A percentile compares a stretch with the other conserved stretches of the same genome.
Evolutionary conservation across 2,797 vertebrate genomes (phyloP).

Genomic region (Urosaurus nigricauda): DNA sequence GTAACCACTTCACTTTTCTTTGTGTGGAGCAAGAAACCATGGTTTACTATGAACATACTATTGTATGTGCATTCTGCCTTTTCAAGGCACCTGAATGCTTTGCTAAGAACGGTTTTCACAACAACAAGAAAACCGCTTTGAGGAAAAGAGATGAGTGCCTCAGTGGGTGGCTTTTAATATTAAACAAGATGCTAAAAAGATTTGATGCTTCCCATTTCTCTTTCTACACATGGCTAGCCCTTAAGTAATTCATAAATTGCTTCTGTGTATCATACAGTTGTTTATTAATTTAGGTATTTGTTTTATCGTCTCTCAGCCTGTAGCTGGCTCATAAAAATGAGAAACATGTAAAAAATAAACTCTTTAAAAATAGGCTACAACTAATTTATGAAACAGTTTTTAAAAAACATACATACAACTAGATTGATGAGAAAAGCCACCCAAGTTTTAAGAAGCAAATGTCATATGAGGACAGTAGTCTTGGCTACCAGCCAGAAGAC

Average conservation of each 20-base stretch:
- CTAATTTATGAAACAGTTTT: too few species aligned
- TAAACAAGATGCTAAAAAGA: not conserved
- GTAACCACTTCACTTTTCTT: not conserved
- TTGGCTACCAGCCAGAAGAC: too few species aligned
- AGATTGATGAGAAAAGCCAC: too few species aligned
- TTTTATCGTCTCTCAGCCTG: too few species aligned
- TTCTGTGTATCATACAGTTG: not conserved
- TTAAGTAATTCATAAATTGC: not conserved
- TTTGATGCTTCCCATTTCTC: not conserved
- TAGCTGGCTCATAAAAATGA: too few species aligned
- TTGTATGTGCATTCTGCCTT: not conserved
- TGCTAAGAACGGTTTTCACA: not conserved
- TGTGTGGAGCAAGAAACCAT: not conserved
- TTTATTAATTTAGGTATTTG: not conserved
- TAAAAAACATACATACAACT: too few species aligned
- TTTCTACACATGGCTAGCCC: not conserved
- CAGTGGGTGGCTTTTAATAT: not conserved
- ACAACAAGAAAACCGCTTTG: not conserved
- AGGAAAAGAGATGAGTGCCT: not conserved
- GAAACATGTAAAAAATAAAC: too few species aligned
- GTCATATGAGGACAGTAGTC: too few species aligned
- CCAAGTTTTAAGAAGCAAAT: too few species aligned
- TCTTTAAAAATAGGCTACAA: too few species aligned
- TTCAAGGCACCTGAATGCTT: not conserved
- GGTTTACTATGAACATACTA: not conserved